Conservation (phyloP, 2,113 vertebrate genomes). For the human (Homo sapiens) region DNA sequence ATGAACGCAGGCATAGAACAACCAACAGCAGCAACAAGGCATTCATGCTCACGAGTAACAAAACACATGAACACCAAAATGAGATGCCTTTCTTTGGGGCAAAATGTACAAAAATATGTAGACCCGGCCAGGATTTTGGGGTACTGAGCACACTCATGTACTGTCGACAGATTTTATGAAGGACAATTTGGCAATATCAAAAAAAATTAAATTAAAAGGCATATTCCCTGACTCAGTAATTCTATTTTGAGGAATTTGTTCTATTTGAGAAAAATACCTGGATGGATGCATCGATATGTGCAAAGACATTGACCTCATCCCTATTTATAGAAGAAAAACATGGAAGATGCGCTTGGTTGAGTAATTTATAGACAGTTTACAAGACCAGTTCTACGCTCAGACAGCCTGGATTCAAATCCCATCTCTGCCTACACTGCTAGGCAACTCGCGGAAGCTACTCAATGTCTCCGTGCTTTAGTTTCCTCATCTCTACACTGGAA, state of each 20-base stretch:
- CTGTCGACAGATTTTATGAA: background rate
- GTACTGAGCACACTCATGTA: accelerated
- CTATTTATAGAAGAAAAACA: background rate
- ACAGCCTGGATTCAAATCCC: no score
- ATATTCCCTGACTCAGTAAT: no score
- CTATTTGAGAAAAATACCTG: accelerated
- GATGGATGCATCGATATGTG: accelerated
- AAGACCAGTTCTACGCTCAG: background rate
- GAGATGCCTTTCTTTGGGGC: background rate
- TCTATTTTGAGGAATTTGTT: background rate
- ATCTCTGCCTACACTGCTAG: background rate
- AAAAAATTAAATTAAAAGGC: background rate
- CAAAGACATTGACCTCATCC: background rate
- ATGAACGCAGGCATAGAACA: accelerated
- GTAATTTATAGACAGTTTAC: accelerated
- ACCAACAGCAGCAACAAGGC: background rate
- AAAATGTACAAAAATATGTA: background rate
- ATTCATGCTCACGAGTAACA: accelerated
- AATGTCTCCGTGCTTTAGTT: accelerated
- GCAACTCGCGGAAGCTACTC: background rate
- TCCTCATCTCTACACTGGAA: background rate
- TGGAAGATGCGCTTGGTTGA: background rate
- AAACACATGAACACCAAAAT: background rate
- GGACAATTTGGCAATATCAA: accelerated
- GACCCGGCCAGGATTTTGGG: accelerated